A percentile compares a stretch with the other conserved stretches of the same genome.
Evolutionary conservation across 2,888 invertebrate genomes (phyloP).

Genomic region (Deilephila porcellus): DNA sequence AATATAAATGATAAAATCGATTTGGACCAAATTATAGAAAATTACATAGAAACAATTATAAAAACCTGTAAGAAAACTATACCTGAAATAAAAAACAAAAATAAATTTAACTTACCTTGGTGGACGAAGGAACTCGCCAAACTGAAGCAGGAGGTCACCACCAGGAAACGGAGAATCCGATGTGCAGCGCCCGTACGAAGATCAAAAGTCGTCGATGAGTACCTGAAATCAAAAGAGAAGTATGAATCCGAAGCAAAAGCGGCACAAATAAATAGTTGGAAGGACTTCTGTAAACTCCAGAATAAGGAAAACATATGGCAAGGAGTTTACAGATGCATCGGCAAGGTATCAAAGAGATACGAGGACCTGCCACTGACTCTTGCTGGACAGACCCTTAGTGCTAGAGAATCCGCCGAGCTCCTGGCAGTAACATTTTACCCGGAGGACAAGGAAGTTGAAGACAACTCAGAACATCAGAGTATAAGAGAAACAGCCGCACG

Average conservation of each 20-base stretch:
- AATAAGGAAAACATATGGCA: slow-evolving; percentile 38
- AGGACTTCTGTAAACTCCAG: slow-evolving; percentile 36
- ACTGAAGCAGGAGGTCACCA: no score
- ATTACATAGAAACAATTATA: slow-evolving; percentile 15
- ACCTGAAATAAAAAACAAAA: slow-evolving; percentile 23
- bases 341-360: slow-evolving; percentile 11
- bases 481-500: no score
- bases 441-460: no score
- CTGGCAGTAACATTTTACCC: neutral
- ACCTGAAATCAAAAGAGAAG: slow-evolving; percentile 26
- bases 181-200: slow-evolving; percentile 27
- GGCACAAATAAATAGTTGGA: slow-evolving; percentile 32
- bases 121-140: no score
- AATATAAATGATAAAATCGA: slow-evolving; percentile 27
- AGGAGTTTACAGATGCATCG: slow-evolving; percentile 13
- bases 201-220: neutral
- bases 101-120: neutral
- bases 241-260: neutral
- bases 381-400: neutral
- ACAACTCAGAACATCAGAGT: no score
- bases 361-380: slow-evolving; percentile 22
- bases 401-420: neutral
- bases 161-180: no score
- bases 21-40: neutral
- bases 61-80: slow-evolving; percentile 23